phyloP scores from a whole-genome alignment of 1,140 invertebrate species.

The Euwallacea fornicatus region DNA sequence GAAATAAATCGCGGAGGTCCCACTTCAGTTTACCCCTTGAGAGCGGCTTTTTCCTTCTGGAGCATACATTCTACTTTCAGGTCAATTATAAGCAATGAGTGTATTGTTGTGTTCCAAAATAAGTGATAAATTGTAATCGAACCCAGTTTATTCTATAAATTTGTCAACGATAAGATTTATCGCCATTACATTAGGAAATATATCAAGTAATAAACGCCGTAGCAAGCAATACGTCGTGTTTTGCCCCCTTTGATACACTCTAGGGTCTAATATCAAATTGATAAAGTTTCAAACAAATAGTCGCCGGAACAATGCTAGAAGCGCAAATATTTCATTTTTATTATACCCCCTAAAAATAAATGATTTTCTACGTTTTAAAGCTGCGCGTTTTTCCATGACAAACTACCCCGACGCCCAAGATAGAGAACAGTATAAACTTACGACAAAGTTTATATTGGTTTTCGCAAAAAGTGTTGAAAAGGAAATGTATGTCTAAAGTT shows the following conservation, averaged over 20 bases:
- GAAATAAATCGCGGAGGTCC: conserved; percentile 24
- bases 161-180: conserved; percentile 11
- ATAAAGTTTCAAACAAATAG: conserved; percentile 37
- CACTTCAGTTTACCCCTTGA: background rate
- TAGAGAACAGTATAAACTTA: conserved; percentile 29
- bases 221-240: conserved; percentile 24
- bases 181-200: conserved; percentile 20
- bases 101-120: background rate
- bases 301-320: conserved; percentile 30
- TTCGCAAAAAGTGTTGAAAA: conserved; percentile 29
- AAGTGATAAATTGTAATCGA: background rate
- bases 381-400: conserved; percentile 34
- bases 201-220: conserved; percentile 27
- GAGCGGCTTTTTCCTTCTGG: background rate
- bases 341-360: conserved; percentile 35
- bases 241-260: conserved; percentile 37
- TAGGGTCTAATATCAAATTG: conserved; percentile 36
- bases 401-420: conserved; percentile 29
- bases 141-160: conserved; percentile 15
- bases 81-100: too few relatives aligned
- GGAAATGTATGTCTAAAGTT: conserved; percentile 30
- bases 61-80: too few relatives aligned
- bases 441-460: conserved; percentile 35
- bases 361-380: conserved; percentile 38
- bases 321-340: conserved; percentile 37